These are phyloP conservation scores for Steinernema carpocapsae DNA, from an alignment of 2,888 invertebrate species.

Conservation along the genomic window DNA sequence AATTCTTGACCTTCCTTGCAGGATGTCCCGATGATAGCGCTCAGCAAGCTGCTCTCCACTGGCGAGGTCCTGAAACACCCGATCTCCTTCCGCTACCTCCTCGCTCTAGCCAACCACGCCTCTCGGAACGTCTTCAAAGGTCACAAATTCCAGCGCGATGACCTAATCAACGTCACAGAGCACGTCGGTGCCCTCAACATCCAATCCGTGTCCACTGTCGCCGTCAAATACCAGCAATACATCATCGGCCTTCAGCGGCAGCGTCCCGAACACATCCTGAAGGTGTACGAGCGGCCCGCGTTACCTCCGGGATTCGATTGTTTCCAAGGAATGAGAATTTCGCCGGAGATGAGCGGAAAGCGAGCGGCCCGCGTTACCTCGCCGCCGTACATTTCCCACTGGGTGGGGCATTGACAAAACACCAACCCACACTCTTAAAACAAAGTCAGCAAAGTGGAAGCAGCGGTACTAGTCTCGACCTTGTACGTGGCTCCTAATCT, in stretches of 20 bases:
- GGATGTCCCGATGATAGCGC: conserved; percentile 17
- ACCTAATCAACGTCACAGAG: conserved; percentile 25
- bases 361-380: too few species aligned
- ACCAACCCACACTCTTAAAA: too few species aligned
- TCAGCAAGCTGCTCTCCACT: conserved; percentile 13
- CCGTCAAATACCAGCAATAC: conserved; percentile 30
- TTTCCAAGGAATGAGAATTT: too few species aligned
- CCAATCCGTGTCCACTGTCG: conserved; percentile 23
- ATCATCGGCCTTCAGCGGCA: conserved; percentile 27
- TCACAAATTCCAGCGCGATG: conserved; percentile 13
- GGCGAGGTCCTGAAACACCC: conserved; percentile 24
- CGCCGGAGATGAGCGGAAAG: too few species aligned
- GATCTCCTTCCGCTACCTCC: conserved; percentile 21
- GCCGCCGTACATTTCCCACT: too few species aligned
- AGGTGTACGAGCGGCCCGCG: conserved; percentile 11
- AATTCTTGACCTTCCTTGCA: background rate
- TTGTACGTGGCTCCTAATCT: too few species aligned
- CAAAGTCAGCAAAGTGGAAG: too few species aligned
- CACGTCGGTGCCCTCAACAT: conserved; percentile 22
- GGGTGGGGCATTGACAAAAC: too few species aligned
- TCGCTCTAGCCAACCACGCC: conserved; percentile 18
- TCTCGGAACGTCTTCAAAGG: conserved; percentile 8
- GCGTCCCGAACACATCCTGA: conserved; percentile 20
- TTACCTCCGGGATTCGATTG: conserved; percentile 25
- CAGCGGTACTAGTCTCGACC: too few species aligned